phyloP scores from a whole-genome alignment of 2,888 invertebrate genomes.

The Pemphredon lugubris region DNA sequence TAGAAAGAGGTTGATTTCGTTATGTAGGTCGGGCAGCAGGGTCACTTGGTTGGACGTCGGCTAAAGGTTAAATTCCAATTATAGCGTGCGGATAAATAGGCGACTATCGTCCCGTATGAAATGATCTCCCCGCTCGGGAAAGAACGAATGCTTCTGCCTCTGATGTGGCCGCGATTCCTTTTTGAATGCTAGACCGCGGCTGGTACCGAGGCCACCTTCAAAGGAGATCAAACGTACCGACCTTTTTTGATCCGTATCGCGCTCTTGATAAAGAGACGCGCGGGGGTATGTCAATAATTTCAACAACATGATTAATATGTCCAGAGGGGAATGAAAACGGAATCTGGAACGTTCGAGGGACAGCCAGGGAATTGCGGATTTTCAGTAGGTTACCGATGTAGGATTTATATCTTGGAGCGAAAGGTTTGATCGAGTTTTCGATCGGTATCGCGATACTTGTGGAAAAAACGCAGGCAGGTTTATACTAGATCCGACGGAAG shows the following conservation, averaged over 20 bases:
- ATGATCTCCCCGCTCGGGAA: conserved; percentile 14
- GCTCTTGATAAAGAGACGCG: neutral
- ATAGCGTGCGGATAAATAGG: conserved; percentile 69
- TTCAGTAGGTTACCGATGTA: no score
- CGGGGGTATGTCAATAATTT: neutral
- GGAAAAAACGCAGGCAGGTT: neutral
- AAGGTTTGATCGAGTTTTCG: neutral
- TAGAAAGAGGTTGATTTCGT: conserved; percentile 55
- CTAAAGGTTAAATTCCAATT: conserved; percentile 76
- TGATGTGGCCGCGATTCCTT: conserved; percentile 7
- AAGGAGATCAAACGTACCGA: conserved; percentile 4
- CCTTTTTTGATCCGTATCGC: neutral
- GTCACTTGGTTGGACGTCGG: conserved; percentile 63
- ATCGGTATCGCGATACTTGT: neutral
- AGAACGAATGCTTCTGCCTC: neutral
- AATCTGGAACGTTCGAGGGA: neutral
- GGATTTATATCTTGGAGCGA: neutral
- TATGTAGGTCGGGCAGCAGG: conserved; percentile 68
- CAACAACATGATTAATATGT: neutral
- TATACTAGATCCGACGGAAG: no score
- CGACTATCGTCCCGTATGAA: conserved; percentile 41
- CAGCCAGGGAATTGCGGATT: neutral
- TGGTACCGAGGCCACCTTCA: neutral
- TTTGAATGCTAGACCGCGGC: neutral
- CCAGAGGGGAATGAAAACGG: no score